Percentiles rank a stretch among this genome's conserved stretches.
These are phyloP conservation scores for Aurelia aurita DNA, from an alignment of 30 jellyfish, hydroid and myxozoan species.

Conservation along the genomic window DNA sequence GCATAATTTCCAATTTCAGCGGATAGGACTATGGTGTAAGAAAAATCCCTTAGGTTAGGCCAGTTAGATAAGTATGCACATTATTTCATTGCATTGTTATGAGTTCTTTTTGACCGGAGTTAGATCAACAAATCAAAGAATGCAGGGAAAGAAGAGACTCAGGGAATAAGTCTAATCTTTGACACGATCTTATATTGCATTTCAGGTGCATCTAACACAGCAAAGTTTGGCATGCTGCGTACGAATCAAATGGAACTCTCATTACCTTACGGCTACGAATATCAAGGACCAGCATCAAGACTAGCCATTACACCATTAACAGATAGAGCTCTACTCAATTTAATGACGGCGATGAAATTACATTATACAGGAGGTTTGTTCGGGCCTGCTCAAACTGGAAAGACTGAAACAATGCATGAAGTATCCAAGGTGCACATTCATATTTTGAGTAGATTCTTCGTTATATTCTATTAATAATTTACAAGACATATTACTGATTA, in stretches of 20 bases:
- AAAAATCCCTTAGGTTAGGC: no score
- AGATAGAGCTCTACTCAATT: constrained; percentile 48
- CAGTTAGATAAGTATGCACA: no score
- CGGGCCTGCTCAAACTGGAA: constrained; percentile 71
- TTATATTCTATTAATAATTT: no score
- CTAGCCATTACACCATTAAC: constrained; percentile 62
- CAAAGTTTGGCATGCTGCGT: constrained; percentile 37
- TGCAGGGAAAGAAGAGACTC: no score
- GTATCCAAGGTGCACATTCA: constrained; percentile 54
- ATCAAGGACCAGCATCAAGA: constrained; percentile 44
- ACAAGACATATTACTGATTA: no score
- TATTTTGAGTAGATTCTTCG: no score
- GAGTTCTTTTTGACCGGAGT: no score
- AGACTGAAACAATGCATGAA: constrained; percentile 52
- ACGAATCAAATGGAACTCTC: constrained; percentile 33
- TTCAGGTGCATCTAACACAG: constrained; percentile 27
- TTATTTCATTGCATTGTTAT: no score
- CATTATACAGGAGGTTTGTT: constrained; percentile 55
- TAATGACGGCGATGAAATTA: constrained; percentile 39
- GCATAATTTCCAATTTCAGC: no score
- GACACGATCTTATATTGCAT: background rate
- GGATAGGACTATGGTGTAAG: no score
- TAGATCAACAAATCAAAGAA: no score
- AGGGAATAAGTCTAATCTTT: no score
- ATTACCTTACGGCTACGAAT: constrained; percentile 70